A percentile compares a stretch with the other conserved stretches of the same genome.
Evolutionary conservation across 1,140 invertebrate species (phyloP).

Genomic region (Elysia chlorotica): DNA sequence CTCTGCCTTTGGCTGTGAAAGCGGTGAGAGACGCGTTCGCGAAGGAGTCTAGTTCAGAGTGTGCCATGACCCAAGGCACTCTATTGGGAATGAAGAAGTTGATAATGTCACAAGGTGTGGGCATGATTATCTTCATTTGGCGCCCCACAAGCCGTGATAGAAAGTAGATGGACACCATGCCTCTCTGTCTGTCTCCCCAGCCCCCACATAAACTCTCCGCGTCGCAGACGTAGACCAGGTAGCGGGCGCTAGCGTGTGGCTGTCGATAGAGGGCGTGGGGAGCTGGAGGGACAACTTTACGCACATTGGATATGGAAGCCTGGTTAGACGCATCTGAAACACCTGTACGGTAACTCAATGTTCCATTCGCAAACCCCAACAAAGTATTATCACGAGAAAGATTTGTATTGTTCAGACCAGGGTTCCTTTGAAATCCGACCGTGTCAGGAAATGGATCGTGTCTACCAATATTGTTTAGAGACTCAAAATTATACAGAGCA

Average conservation of each 20-base stretch:
- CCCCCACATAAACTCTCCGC: slow-evolving; percentile 29
- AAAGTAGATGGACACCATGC: slow-evolving; percentile 30
- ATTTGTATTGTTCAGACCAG: too few species aligned
- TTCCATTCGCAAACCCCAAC: too few species aligned
- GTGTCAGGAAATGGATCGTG: too few species aligned
- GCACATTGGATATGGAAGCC: too few species aligned
- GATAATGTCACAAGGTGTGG: slow-evolving; percentile 30
- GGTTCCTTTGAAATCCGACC: too few species aligned
- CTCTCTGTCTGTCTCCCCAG: slow-evolving; percentile 38
- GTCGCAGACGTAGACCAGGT: slow-evolving; percentile 36
- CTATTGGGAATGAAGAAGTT: slow-evolving; percentile 27
- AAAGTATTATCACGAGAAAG: too few species aligned
- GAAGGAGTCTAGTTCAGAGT: neutral
- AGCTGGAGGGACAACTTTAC: too few species aligned
- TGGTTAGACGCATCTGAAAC: too few species aligned
- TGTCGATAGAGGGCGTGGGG: too few species aligned
- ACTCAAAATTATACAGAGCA: too few species aligned
- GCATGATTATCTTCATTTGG: slow-evolving; percentile 32
- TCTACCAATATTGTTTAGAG: too few species aligned
- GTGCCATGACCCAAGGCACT: slow-evolving; percentile 26
- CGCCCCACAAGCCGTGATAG: slow-evolving; percentile 27
- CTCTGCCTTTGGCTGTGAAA: neutral
- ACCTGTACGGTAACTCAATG: too few species aligned
- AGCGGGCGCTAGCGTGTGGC: slow-evolving; percentile 1
- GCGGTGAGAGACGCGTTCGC: neutral